phyloP scores from a whole-genome alignment of 92 coral and sea anemone species.

The Palythoa grandiflora region DNA sequence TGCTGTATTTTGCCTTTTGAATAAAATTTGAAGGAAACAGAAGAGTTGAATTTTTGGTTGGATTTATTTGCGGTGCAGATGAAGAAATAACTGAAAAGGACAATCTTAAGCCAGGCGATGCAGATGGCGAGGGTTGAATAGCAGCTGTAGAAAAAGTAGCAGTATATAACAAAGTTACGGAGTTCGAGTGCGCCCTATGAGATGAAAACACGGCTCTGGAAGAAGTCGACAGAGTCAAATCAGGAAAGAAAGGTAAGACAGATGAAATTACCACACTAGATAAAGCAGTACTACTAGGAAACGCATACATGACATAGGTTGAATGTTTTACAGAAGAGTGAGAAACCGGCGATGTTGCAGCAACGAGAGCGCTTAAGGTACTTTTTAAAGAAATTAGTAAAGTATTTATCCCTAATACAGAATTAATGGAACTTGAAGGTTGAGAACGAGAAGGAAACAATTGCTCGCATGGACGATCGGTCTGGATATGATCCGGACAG shows the following conservation, averaged over 20 bases:
- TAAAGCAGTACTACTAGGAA: background rate
- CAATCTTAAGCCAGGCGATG: background rate
- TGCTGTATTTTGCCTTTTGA: background rate
- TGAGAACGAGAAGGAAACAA: background rate
- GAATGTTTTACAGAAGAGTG: background rate
- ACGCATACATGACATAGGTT: background rate
- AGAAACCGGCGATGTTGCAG: background rate
- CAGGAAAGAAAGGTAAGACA: background rate
- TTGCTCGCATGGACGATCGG: slow-evolving; percentile 10
- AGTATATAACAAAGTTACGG: background rate
- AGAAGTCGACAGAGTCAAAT: background rate
- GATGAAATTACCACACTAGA: background rate
- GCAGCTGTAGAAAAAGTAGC: background rate
- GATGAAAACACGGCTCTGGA: background rate
- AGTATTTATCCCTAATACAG: background rate
- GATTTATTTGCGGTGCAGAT: background rate
- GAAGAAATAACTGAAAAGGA: background rate
- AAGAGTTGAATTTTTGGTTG: background rate
- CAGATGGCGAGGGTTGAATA: background rate
- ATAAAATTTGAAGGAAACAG: too few relatives aligned
- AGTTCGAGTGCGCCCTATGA: background rate
- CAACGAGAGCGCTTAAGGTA: background rate
- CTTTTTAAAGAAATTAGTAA: background rate
- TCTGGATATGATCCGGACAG: background rate
- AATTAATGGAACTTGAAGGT: background rate